Conservation (phyloP, 1,140 invertebrate species). For the Gonioctena quinquepunctata region DNA sequence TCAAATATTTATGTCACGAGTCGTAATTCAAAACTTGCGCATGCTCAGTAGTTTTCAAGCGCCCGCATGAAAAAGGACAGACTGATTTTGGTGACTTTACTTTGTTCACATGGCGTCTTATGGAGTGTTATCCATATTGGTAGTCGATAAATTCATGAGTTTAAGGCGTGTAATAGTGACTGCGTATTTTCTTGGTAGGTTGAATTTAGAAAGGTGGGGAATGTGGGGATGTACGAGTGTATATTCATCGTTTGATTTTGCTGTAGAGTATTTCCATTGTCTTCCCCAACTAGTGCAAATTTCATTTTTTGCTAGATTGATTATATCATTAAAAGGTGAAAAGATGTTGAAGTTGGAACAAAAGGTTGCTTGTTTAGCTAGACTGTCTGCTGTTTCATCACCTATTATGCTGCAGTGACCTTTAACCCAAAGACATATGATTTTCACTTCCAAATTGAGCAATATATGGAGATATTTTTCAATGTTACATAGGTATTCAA, state of each 20-base stretch:
- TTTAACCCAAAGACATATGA: neutral
- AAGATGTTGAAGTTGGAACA: neutral
- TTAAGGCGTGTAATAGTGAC: neutral
- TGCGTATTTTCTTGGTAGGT: neutral
- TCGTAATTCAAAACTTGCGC: no score
- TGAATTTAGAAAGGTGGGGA: neutral
- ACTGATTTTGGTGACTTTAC: no score
- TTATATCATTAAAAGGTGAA: neutral
- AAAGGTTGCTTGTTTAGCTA: neutral
- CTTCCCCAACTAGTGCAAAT: neutral
- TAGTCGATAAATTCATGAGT: no score
- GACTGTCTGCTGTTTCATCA: neutral
- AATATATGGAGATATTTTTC: neutral
- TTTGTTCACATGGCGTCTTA: no score
- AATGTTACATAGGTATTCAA: neutral
- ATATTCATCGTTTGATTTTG: neutral
- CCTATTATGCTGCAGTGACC: neutral
- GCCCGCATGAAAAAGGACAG: no score
- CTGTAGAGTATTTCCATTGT: neutral
- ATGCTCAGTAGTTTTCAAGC: no score
- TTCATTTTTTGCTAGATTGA: neutral
- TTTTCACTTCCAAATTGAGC: neutral
- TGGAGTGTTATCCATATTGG: no score
- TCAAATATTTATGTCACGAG: no score
- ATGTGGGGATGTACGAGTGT: neutral